Evolutionary conservation across 2,797 vertebrate species (phyloP).

Genomic region (Poliocrania exsul): DNA sequence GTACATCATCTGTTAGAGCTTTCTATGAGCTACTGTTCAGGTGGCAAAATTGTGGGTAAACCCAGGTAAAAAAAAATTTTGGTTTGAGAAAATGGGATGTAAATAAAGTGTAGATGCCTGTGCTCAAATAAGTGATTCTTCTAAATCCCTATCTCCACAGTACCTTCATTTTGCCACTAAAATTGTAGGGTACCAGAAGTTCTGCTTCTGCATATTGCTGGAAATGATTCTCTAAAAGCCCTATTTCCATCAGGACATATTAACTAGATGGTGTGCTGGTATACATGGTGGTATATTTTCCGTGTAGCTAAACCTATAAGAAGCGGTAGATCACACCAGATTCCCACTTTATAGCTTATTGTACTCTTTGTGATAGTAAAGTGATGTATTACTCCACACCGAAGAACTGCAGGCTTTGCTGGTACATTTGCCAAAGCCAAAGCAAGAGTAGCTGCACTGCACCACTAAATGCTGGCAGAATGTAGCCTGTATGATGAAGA

Average conservation of each 20-base stretch:
- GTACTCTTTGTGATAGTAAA: neutral
- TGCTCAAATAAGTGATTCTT: neutral
- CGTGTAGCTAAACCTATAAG: neutral
- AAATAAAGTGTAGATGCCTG: neutral
- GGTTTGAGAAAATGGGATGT: neutral
- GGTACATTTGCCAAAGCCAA: neutral
- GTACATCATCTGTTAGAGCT: neutral
- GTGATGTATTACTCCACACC: accelerated
- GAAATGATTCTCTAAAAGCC: neutral
- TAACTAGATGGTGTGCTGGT: neutral
- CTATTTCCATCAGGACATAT: neutral
- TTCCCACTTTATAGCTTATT: neutral
- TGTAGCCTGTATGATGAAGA: neutral
- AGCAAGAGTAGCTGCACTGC: neutral
- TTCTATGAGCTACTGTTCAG: neutral
- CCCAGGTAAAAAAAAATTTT: neutral
- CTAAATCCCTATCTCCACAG: neutral
- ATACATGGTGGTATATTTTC: neutral
- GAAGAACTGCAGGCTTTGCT: neutral
- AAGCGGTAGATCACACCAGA: neutral
- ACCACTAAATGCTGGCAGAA: neutral
- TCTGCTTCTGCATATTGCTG: neutral
- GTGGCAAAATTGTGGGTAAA: neutral
- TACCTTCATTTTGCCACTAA: neutral
- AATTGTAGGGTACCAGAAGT: neutral